Percentiles rank a stretch among this genome's conserved stretches.
Evolutionary conservation across 2,797 vertebrate species (phyloP).

Genomic region (Arremon brunneinucha): DNA sequence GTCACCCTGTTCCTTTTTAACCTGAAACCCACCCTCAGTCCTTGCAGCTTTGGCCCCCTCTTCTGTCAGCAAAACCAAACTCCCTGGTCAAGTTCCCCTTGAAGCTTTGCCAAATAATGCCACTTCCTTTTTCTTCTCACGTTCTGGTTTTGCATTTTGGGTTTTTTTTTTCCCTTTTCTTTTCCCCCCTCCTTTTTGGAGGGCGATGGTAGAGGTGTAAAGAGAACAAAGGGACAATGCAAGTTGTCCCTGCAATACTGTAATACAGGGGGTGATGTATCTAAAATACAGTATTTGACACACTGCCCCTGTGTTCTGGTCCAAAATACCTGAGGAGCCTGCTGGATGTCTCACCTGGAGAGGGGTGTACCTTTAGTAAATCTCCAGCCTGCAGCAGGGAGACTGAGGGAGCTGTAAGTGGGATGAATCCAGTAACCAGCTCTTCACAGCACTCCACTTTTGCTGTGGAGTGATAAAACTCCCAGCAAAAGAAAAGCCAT

Average conservation of each 20-base stretch:
- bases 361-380: background rate
- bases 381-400: background rate
- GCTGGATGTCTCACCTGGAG: background rate
- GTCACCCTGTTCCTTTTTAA: background rate
- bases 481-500: background rate
- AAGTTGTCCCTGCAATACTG: background rate
- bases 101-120: background rate
- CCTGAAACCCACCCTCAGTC: background rate
- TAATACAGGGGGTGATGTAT: background rate
- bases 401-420: background rate
- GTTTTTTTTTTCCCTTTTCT: rapidly evolving
- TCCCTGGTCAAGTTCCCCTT: background rate
- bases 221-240: background rate
- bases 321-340: background rate
- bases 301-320: background rate
- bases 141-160: background rate
- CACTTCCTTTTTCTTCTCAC: background rate
- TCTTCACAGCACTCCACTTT: background rate
- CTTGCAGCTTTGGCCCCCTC: conserved; percentile 52
- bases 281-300: background rate
- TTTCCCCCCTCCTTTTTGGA: rapidly evolving
- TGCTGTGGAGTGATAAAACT: background rate
- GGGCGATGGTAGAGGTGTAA: background rate
- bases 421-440: background rate
- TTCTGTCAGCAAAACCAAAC: conserved; percentile 32